phyloP scores from a whole-genome alignment of 2,888 invertebrate species.

The Hedya salicella region DNA sequence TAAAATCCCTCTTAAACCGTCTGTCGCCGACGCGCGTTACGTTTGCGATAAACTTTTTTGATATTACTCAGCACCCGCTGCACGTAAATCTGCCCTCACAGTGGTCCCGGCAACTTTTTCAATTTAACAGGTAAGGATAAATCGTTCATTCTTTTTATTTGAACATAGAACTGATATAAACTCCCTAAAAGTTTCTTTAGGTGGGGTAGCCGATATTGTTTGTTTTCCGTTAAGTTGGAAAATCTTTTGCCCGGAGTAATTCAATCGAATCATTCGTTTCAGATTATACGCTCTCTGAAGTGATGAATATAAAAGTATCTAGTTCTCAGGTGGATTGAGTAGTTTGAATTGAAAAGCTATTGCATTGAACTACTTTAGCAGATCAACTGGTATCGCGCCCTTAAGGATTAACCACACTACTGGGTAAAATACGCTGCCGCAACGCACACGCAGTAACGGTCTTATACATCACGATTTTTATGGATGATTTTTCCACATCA shows the following conservation, averaged over 20 bases:
- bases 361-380: conserved; percentile 42
- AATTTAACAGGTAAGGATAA: conserved; percentile 85
- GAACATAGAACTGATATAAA: conserved; percentile 82
- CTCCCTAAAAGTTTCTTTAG: conserved; percentile 70
- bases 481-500: too few relatives aligned
- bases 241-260: conserved; percentile 62
- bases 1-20: conserved; percentile 62
- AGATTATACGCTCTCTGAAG: conserved; percentile 10
- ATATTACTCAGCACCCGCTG: conserved; percentile 80
- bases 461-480: too few relatives aligned
- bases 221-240: conserved; percentile 69
- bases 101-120: conserved; percentile 83
- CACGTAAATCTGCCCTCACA: conserved; percentile 82
- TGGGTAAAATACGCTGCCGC: too few relatives aligned
- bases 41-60: conserved; percentile 81
- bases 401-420: conserved; percentile 59
- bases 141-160: conserved; percentile 84
- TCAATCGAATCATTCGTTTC: conserved; percentile 14
- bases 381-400: conserved; percentile 57
- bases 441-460: too few relatives aligned
- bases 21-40: conserved; percentile 59
- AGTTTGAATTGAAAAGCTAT: conserved; percentile 31
- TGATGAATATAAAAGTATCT: background rate
- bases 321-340: conserved; percentile 32
- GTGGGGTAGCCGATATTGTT: conserved; percentile 66